These are phyloP conservation scores for Eolophus roseicapilla DNA, from an alignment of 2,113 vertebrate species.

Conservation along the genomic window DNA sequence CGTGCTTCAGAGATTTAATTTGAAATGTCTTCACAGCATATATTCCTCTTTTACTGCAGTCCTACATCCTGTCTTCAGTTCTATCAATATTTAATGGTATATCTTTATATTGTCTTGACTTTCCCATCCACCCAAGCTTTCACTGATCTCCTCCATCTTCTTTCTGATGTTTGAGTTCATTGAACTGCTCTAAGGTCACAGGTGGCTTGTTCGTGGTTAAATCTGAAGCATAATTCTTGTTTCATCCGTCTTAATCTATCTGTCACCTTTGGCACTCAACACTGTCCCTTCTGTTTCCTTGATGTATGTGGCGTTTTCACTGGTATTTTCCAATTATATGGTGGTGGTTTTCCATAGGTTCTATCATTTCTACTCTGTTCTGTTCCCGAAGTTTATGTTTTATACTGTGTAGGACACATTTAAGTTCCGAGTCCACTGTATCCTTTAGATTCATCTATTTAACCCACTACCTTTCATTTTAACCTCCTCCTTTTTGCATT, in stretches of 20 bases:
- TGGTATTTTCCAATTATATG: not conserved
- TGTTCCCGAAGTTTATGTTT: not conserved
- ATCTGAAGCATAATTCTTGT: not conserved
- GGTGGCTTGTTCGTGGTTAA: not conserved
- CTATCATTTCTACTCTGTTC: not conserved
- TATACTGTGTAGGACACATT: not conserved
- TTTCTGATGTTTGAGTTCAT: not conserved
- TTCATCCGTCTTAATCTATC: not conserved
- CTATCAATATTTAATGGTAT: conserved; percentile 27
- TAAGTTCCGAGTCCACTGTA: not conserved
- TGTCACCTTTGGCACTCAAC: not conserved
- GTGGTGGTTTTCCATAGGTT: not conserved
- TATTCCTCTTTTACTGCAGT: not conserved
- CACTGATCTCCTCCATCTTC: not conserved
- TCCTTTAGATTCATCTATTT: not conserved
- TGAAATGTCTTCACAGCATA: not conserved
- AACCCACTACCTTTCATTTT: not conserved
- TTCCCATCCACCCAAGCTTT: not conserved
- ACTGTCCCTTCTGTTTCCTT: not conserved
- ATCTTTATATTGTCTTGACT: conserved; percentile 15
- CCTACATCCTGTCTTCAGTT: not conserved
- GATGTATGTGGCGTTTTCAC: not conserved
- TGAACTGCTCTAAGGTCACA: conserved; percentile 24
- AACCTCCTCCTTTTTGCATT: not conserved
- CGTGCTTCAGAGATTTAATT: not conserved